Conservation (phyloP, 35 echinoderm and acorn worm genomes). For the Ophiothrix spiculata region DNA sequence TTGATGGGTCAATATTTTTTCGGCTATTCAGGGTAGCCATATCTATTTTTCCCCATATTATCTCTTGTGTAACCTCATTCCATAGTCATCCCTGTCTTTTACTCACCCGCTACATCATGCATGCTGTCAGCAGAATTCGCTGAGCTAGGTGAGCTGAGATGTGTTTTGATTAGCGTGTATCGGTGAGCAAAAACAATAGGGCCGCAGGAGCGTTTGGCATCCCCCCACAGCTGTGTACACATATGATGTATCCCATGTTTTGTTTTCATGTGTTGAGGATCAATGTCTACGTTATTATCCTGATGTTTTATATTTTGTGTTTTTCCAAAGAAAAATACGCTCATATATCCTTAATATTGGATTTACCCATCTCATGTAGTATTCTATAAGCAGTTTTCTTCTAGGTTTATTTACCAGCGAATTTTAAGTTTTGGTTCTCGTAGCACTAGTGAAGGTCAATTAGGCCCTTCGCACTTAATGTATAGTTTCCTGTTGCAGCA, state of each 20-base stretch:
- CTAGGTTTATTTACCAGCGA: too few species aligned
- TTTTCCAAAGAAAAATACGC: too few species aligned
- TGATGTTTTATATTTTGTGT: too few species aligned
- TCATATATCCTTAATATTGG: too few species aligned
- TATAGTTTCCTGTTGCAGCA: too few species aligned
- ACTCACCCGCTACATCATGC: not conserved
- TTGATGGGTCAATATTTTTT: not conserved
- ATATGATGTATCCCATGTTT: not conserved
- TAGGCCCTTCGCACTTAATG: too few species aligned
- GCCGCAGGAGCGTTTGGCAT: not conserved
- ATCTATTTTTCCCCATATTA: not conserved
- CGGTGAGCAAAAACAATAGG: slow-evolving; percentile 7
- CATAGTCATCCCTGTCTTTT: not conserved
- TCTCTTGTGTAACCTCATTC: not conserved
- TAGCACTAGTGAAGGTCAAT: too few species aligned
- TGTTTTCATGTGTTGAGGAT: too few species aligned
- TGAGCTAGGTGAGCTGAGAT: not conserved
- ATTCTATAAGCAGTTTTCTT: too few species aligned
- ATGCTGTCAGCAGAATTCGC: not conserved
- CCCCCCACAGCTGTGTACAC: not conserved
- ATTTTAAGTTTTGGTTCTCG: too few species aligned
- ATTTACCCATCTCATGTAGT: too few species aligned
- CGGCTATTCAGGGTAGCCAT: not conserved
- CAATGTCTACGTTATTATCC: too few species aligned
- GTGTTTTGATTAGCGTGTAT: slow-evolving; percentile 9